A percentile compares a stretch with the other conserved stretches of the same genome.
Conservation (phyloP, 2,797 vertebrate species). For the Lindbergichthys nudifrons region DNA sequence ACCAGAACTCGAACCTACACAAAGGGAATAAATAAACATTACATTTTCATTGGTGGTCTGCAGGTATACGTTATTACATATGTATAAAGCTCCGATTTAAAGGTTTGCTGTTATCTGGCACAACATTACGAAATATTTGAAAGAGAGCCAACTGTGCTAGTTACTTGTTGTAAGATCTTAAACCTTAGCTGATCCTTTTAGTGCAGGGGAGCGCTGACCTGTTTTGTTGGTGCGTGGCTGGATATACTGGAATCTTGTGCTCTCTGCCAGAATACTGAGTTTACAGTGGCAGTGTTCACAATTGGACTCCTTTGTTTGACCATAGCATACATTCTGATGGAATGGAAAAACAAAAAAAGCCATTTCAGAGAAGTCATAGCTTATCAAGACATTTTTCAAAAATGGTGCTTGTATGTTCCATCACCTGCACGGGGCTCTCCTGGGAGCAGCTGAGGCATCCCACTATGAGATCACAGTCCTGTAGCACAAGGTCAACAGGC, state of each 20-base stretch:
- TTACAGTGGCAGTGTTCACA: slow-evolving; percentile 87
- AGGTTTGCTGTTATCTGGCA: neutral
- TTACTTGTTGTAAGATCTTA: slow-evolving; percentile 14
- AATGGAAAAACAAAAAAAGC: neutral
- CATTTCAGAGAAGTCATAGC: neutral
- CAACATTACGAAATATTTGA: neutral
- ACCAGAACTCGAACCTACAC: slow-evolving; percentile 61
- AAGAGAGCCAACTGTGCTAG: slow-evolving; percentile 19
- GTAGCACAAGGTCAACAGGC: slow-evolving; percentile 84
- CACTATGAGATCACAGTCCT: slow-evolving; percentile 80
- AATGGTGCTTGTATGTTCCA: neutral
- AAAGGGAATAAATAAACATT: neutral
- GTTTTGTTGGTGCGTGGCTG: slow-evolving; percentile 72
- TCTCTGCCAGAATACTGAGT: slow-evolving; percentile 83
- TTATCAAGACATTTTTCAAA: neutral
- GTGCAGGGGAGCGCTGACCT: slow-evolving; percentile 69
- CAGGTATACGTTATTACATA: neutral
- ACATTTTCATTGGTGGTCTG: neutral
- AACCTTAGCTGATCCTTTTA: slow-evolving; percentile 27
- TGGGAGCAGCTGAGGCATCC: slow-evolving; percentile 86
- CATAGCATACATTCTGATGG: slow-evolving; percentile 81
- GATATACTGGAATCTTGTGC: slow-evolving; percentile 84
- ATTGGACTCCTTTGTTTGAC: slow-evolving; percentile 83
- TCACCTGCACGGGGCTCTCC: slow-evolving; percentile 80
- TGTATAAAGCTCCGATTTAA: neutral